These are phyloP conservation scores for Bos indicus DNA, from an alignment of 2,113 vertebrate species.

Conservation along the genomic window DNA sequence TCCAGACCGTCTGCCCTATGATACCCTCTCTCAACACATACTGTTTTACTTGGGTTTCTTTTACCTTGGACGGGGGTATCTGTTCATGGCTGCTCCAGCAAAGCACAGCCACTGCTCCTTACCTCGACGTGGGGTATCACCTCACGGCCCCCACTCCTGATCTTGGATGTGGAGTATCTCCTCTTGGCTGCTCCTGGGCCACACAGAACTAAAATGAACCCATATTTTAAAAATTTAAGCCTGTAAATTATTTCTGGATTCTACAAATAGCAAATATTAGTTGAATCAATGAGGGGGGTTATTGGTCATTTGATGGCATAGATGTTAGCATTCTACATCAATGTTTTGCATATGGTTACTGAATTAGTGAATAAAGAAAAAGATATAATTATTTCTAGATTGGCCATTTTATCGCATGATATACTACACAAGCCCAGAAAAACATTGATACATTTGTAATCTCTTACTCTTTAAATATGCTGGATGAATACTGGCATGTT, in stretches of 20 bases:
- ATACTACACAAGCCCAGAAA: background rate
- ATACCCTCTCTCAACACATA: rapidly evolving
- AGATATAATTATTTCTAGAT: background rate
- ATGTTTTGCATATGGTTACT: background rate
- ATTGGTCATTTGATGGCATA: background rate
- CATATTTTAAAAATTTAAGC: background rate
- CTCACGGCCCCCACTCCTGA: rapidly evolving
- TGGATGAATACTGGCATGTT: background rate
- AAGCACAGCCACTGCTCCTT: background rate
- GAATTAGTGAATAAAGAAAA: background rate
- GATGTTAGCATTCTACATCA: background rate
- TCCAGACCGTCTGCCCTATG: background rate
- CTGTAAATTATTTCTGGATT: background rate
- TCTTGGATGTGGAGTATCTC: background rate
- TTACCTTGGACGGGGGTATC: rapidly evolving
- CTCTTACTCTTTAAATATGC: background rate
- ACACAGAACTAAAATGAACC: background rate
- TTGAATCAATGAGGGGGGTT: background rate
- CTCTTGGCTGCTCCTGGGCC: rapidly evolving
- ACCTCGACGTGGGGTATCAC: rapidly evolving
- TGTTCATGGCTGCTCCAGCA: background rate
- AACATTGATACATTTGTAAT: background rate
- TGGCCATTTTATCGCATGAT: background rate
- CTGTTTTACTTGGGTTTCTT: background rate
- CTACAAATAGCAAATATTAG: background rate